These are phyloP conservation scores for Mus pahari DNA, from an alignment of 2,113 vertebrate species.

Conservation along the genomic window DNA sequence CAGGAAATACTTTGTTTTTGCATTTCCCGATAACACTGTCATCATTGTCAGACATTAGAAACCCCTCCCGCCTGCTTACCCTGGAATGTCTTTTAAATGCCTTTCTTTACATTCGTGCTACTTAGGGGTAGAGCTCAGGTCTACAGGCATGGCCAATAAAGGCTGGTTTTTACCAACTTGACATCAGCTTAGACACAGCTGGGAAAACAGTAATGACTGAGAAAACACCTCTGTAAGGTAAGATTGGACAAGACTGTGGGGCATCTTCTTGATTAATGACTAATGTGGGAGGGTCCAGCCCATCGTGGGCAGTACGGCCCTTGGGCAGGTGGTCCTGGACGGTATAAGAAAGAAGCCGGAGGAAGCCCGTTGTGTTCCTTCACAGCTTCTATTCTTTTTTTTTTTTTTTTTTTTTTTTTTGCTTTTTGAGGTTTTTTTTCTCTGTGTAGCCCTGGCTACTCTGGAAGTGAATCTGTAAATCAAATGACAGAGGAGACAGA, in stretches of 20 bases:
- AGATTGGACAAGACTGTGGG: neutral
- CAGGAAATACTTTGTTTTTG: no score
- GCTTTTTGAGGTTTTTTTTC: no score
- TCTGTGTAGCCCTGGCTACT: no score
- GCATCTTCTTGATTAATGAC: neutral
- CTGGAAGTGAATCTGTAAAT: slow-evolving; percentile 81
- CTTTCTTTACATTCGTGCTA: neutral
- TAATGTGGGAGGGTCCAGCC: neutral
- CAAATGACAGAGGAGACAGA: slow-evolving; percentile 74
- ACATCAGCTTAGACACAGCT: neutral
- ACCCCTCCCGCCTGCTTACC: neutral
- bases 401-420: no score
- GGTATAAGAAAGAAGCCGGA: neutral
- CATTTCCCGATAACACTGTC: neutral
- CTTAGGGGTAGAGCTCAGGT: neutral
- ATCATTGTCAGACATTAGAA: neutral
- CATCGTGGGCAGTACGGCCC: neutral
- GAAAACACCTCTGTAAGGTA: neutral
- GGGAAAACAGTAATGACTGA: neutral
- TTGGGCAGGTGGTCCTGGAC: neutral
- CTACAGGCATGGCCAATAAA: neutral
- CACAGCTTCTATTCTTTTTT: neutral
- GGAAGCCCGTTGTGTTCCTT: neutral
- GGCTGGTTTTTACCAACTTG: neutral
- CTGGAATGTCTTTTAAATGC: neutral